Conservation (phyloP, 2,113 vertebrate genomes). For the Halcyon senegalensis region DNA sequence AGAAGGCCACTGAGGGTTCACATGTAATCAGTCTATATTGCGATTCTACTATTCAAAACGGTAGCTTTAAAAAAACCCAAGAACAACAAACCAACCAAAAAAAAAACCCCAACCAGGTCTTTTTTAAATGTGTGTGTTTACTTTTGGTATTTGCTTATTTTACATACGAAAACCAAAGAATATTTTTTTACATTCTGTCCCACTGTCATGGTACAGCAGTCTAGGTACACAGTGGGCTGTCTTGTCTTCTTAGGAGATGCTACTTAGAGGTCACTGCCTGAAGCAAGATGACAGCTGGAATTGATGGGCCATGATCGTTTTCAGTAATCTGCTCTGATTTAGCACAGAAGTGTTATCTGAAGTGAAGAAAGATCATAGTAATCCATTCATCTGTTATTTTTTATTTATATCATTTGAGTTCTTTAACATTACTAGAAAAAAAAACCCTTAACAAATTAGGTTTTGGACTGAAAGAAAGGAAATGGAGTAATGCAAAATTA, state of each 20-base stretch:
- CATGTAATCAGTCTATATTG: background rate
- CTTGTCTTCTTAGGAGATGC: background rate
- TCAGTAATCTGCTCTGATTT: constrained; percentile 13
- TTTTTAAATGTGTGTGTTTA: background rate
- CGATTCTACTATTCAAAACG: background rate
- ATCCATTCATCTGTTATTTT: background rate
- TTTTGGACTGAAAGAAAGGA: background rate
- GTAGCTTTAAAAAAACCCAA: background rate
- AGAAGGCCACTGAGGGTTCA: background rate
- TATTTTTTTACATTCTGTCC: background rate
- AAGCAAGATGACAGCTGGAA: background rate
- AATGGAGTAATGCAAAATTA: background rate
- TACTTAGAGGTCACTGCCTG: background rate
- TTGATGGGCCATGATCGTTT: background rate
- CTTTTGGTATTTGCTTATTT: background rate
- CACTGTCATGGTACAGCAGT: background rate
- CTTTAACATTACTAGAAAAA: background rate
- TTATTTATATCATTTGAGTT: background rate
- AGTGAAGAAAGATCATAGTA: background rate
- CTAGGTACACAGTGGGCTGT: background rate
- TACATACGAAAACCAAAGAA: background rate
- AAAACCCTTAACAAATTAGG: background rate
- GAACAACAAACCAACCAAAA: background rate
- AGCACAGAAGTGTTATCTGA: background rate
- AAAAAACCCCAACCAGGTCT: background rate